Evolutionary conservation across 2,113 vertebrate genomes (phyloP).

Genomic region (Syrrhaptes paradoxus): DNA sequence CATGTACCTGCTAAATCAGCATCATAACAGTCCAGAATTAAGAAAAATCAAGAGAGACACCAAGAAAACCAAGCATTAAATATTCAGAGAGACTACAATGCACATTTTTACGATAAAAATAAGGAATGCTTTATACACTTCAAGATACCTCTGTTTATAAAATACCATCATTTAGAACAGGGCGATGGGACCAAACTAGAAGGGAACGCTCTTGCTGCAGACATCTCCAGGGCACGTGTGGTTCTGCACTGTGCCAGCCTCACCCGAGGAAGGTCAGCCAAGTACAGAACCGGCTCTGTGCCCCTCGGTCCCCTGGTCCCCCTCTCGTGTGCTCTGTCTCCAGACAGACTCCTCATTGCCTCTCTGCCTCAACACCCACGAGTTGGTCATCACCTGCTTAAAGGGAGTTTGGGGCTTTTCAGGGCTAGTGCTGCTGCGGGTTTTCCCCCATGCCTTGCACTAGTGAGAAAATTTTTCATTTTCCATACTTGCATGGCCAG

Average conservation of each 20-base stretch:
- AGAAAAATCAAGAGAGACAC: constrained; percentile 19
- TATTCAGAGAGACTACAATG: constrained; percentile 49
- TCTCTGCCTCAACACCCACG: not conserved
- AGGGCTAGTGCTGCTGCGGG: not conserved
- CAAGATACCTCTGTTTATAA: constrained; percentile 32
- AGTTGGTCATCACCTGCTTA: not conserved
- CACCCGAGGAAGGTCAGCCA: not conserved
- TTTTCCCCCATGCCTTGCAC: not conserved
- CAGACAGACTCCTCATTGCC: not conserved
- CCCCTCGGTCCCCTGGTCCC: not conserved
- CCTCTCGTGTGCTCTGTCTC: not conserved
- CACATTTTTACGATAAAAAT: constrained; percentile 62
- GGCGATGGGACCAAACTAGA: not conserved
- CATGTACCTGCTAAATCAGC: constrained; percentile 40
- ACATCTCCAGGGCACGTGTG: not conserved
- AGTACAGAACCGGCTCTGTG: not conserved
- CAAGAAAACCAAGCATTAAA: constrained; percentile 24
- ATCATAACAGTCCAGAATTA: not conserved
- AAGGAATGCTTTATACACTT: constrained; percentile 72
- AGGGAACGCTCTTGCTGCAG: not conserved
- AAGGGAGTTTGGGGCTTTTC: not conserved
- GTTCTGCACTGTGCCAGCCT: not conserved
- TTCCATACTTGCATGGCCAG: not conserved
- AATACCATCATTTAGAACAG: constrained; percentile 35
- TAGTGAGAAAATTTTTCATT: not conserved